Evolutionary conservation across 2,888 invertebrate genomes (phyloP), one percentile per base, ranked within the genome.

Genomic region (Strigamia crassipes): DNA sequence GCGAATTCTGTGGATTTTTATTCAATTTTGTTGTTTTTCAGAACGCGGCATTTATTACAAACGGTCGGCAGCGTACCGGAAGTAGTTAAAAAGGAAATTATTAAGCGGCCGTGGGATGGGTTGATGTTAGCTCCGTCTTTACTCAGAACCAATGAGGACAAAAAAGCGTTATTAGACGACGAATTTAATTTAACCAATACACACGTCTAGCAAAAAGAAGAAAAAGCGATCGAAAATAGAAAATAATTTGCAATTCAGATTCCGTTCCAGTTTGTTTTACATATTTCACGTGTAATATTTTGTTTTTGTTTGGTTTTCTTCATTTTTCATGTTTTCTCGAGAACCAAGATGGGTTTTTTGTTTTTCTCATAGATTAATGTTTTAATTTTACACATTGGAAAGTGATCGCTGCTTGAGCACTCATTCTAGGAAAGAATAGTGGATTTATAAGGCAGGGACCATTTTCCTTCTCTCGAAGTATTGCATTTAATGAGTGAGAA

Each of bases 341-440:
- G 13, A 21, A n/a, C 10, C 9, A 2, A 61, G 61, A 23, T 61
- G n/a, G 18, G 1, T 27, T 27, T 27, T 23, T n/a, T 23, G 1
- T 27, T 27, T 27, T 23, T n/a, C 9, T 61, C 23, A 61, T 12
- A 61, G 18, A 61, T 18, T 61, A n/a, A 1, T 10, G 18, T 18
- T 61, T 61, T 23, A 61, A 18, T 23, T 61, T 3, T 1, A 10
- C 12, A 56, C 9, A n/a, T 6, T 23, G 80, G 80, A 80, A 80
- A 31, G 23, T 80, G 61, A 34, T 56, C 51, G 56, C 61, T 21
- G 31, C 80, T n/a, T 31, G 51, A 27, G 51, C 80, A 80, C 80
- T 80, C 80, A 56, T 80, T 80, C 80, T 80, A 80, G 80, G 18
- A 56, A 56, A 1, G 80, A 80, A 80, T 56, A 80, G 80, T 80